A percentile compares a stretch with the other conserved stretches of the same genome.
Evolutionary conservation across 2,113 vertebrate genomes (phyloP).

Genomic region (Antennarius striatus): DNA sequence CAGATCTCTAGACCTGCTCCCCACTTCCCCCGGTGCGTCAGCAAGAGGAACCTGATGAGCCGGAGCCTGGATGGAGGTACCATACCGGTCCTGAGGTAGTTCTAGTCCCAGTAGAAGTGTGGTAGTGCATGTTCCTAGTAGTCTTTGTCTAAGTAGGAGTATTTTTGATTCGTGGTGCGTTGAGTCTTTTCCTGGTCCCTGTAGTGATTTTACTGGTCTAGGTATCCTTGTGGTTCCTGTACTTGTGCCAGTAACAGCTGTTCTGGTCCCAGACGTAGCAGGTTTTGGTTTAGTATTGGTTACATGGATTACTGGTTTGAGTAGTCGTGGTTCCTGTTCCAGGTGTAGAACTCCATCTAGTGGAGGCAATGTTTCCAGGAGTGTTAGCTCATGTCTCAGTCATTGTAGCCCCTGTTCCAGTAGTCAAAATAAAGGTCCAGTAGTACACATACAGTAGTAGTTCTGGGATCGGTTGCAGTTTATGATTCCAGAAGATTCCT

Average conservation of each 20-base stretch:
- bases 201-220: too few species aligned
- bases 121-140: background rate
- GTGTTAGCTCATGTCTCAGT: background rate
- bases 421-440: background rate
- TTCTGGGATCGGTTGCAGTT: background rate
- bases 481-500: too few species aligned
- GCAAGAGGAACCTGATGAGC: slow-evolving; percentile 96
- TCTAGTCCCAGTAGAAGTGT: background rate
- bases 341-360: background rate
- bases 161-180: too few species aligned
- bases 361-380: background rate
- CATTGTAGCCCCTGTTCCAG: background rate
- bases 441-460: background rate
- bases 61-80: slow-evolving; percentile 97
- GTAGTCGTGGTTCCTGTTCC: background rate
- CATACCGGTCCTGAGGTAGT: slow-evolving; percentile 7
- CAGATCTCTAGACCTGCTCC: slow-evolving; percentile 93
- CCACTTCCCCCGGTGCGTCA: slow-evolving; percentile 91
- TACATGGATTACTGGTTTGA: background rate
- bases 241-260: background rate
- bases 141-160: background rate
- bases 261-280: background rate
- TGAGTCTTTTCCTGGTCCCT: background rate
- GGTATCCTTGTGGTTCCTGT: too few species aligned
- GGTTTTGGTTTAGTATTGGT: background rate